phyloP scores from a whole-genome alignment of 2,888 invertebrate species.

The Tetranychus piercei region DNA sequence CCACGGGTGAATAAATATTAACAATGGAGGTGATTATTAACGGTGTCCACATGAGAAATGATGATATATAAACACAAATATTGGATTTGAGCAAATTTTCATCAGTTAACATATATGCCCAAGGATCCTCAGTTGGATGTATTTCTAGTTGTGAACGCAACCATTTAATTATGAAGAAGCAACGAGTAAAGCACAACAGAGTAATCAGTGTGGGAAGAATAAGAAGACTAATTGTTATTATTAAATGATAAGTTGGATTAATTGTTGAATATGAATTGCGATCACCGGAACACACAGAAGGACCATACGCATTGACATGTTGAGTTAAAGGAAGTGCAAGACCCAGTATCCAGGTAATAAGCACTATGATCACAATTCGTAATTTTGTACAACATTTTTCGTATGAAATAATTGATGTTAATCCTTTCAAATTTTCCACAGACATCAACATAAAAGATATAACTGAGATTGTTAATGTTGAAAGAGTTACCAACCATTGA shows the following conservation, averaged over 20 bases:
- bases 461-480: slow-evolving; percentile 47
- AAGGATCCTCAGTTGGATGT: slow-evolving; percentile 19
- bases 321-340: slow-evolving; percentile 43
- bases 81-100: slow-evolving; percentile 45
- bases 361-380: slow-evolving; percentile 36
- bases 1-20: slow-evolving; percentile 19
- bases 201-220: slow-evolving; percentile 42
- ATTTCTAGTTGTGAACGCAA: slow-evolving; percentile 21
- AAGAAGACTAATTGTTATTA: slow-evolving; percentile 42
- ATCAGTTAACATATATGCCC: slow-evolving; percentile 35
- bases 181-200: slow-evolving; percentile 36
- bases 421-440: slow-evolving; percentile 44
- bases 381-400: slow-evolving; percentile 25
- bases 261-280: slow-evolving; percentile 7
- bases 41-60: slow-evolving; percentile 48
- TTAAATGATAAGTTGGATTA: slow-evolving; percentile 35
- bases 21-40: slow-evolving; percentile 32
- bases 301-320: slow-evolving; percentile 37
- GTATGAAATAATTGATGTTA: slow-evolving; percentile 33
- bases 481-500: slow-evolving; percentile 47
- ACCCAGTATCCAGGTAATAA: slow-evolving; percentile 43
- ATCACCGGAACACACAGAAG: slow-evolving; percentile 29
- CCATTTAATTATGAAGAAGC: slow-evolving; percentile 29
- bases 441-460: slow-evolving; percentile 46
- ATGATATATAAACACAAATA: slow-evolving; percentile 45